Conservation (phyloP, 2,113 vertebrate species). For the Misgurnus anguillicaudatus region DNA sequence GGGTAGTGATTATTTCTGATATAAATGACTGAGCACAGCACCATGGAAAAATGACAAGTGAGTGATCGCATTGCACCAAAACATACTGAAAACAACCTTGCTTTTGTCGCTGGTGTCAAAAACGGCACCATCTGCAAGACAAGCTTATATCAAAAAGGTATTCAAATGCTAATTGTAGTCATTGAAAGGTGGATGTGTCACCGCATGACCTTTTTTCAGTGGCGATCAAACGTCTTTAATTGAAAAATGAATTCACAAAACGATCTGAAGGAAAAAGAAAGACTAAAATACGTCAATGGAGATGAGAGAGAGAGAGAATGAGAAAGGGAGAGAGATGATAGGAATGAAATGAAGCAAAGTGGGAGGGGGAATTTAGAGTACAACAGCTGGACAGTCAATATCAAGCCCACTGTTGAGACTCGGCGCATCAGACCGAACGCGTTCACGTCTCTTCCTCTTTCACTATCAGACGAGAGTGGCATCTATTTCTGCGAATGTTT, state of each 20-base stretch:
- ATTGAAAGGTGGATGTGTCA: neutral
- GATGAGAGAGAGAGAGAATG: constrained; percentile 21
- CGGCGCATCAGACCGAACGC: constrained; percentile 8
- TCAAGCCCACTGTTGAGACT: constrained; percentile 46
- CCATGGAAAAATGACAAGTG: neutral
- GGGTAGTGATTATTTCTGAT: constrained; percentile 23
- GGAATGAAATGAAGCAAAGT: constrained; percentile 32
- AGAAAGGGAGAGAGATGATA: constrained; percentile 11
- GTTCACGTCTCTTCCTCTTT: constrained; percentile 1
- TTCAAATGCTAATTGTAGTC: constrained; percentile 8
- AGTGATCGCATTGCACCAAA: no score
- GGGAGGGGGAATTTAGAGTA: constrained; percentile 49
- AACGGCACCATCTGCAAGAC: neutral
- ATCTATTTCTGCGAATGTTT: constrained; percentile 1
- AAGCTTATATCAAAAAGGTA: constrained; percentile 1
- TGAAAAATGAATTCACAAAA: constrained; percentile 4
- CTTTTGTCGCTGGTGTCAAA: neutral
- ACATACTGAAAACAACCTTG: neutral
- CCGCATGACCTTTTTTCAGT: neutral
- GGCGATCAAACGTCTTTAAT: neutral
- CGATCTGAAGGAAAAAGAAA: constrained; percentile 16
- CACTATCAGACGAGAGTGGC: constrained; percentile 3
- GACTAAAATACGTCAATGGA: constrained; percentile 6
- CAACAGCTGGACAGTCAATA: constrained; percentile 53
- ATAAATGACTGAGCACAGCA: constrained; percentile 16